A percentile compares a stretch with the other conserved stretches of the same genome.
Evolutionary conservation across 2,113 vertebrate species (phyloP).

Genomic region (Prionailurus bengalensis): DNA sequence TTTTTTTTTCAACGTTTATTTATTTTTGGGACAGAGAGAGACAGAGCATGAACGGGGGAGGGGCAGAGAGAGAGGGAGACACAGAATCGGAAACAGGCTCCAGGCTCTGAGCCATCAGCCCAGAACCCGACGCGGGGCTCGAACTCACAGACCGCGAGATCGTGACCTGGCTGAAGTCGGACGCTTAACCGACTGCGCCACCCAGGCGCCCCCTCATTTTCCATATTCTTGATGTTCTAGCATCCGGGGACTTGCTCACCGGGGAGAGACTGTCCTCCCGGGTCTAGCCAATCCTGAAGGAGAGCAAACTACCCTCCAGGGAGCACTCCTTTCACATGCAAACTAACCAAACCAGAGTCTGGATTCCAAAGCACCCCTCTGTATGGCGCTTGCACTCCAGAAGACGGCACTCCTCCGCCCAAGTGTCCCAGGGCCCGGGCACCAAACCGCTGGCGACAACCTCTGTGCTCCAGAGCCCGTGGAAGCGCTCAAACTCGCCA

Average conservation of each 20-base stretch:
- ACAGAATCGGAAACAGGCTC: no score
- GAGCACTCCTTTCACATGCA: no score
- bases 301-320: not conserved
- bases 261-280: not conserved
- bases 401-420: not conserved
- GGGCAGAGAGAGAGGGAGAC: no score
- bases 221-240: not conserved
- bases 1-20: no score
- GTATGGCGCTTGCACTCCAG: not conserved
- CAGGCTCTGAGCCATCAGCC: no score
- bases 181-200: no score
- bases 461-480: no score
- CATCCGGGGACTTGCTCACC: not conserved
- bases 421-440: not conserved
- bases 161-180: no score
- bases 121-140: no score
- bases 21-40: no score
- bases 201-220: not conserved
- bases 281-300: not conserved
- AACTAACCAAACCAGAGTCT: not conserved
- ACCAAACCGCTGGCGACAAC: not conserved
- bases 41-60: no score
- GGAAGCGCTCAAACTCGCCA: not conserved
- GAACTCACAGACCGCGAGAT: no score
- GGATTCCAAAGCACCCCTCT: not conserved